These are phyloP conservation scores for Lasioglossum vierecki DNA, from an alignment of 2,888 invertebrate species.

Conservation along the genomic window DNA sequence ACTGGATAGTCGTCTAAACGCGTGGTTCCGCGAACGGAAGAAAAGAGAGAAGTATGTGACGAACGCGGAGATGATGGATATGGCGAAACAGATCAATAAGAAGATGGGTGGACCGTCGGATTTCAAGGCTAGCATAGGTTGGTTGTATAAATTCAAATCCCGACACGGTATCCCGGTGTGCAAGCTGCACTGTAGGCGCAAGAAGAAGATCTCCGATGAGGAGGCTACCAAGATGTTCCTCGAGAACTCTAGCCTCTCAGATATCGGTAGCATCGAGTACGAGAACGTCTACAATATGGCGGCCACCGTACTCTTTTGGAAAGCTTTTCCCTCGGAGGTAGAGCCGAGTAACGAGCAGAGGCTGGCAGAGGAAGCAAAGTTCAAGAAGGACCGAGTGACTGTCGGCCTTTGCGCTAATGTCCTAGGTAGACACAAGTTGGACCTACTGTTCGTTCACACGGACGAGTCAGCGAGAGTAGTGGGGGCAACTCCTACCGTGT, in stretches of 20 bases:
- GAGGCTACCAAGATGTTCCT: not conserved
- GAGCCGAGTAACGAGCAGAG: not conserved
- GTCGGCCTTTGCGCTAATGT: not conserved
- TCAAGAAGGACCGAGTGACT: not conserved
- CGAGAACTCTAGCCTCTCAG: not conserved
- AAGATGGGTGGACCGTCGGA: not conserved
- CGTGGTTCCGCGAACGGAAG: not conserved
- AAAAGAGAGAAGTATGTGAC: not conserved
- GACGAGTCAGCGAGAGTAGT: not conserved
- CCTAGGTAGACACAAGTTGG: not conserved
- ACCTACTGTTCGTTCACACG: not conserved
- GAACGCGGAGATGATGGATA: not conserved
- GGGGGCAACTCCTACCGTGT: not conserved
- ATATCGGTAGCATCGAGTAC: not conserved
- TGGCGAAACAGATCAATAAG: not conserved
- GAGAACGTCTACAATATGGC: not conserved
- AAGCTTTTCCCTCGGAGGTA: not conserved
- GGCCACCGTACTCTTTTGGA: not conserved
- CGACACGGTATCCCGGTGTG: not conserved
- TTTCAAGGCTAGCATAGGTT: not conserved
- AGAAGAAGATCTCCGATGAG: not conserved
- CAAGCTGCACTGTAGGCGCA: not conserved
- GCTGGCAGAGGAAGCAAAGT: not conserved
- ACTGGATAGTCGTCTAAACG: not conserved
- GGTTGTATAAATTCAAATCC: not conserved